A percentile compares a stretch with the other conserved stretches of the same genome.
These are phyloP conservation scores for Smittia aterrima DNA, from an alignment of 2,888 invertebrate species.

Conservation along the genomic window DNA sequence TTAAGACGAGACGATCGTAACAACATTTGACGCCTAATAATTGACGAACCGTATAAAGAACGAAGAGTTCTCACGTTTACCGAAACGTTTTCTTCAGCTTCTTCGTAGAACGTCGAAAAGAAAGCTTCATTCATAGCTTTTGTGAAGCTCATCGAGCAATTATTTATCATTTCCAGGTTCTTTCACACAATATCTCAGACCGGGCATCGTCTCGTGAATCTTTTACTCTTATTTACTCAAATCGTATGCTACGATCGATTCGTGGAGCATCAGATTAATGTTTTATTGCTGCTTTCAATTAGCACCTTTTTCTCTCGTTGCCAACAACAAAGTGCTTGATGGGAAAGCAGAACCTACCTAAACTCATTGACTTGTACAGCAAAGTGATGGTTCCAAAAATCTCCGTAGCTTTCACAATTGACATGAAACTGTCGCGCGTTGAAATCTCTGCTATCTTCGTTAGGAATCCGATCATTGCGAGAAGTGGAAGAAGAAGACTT, in stretches of 20 bases:
- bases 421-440: slow-evolving; percentile 52
- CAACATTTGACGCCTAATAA: neutral
- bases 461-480: slow-evolving; percentile 53
- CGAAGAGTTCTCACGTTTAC: neutral
- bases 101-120: neutral
- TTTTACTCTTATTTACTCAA: neutral
- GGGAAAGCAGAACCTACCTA: neutral
- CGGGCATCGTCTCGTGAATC: slow-evolving; percentile 7
- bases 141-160: slow-evolving; percentile 16
- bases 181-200: slow-evolving; percentile 22
- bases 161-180: slow-evolving; percentile 18
- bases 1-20: no score
- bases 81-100: neutral
- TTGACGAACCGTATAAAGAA: neutral
- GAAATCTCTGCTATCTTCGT: slow-evolving; percentile 54
- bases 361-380: slow-evolving; percentile 49
- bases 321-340: neutral
- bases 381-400: slow-evolving; percentile 53
- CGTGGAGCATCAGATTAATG: neutral
- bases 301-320: slow-evolving; percentile 4
- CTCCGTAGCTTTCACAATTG: slow-evolving; percentile 52
- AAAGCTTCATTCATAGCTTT: neutral
- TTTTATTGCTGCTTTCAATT: slow-evolving; percentile 26
- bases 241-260: neutral
- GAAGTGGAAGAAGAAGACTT: slow-evolving; percentile 51